Base-by-base conservation (phyloP, 64 coral and sea anemone genomes). In the Montipora capricornis region DNA sequence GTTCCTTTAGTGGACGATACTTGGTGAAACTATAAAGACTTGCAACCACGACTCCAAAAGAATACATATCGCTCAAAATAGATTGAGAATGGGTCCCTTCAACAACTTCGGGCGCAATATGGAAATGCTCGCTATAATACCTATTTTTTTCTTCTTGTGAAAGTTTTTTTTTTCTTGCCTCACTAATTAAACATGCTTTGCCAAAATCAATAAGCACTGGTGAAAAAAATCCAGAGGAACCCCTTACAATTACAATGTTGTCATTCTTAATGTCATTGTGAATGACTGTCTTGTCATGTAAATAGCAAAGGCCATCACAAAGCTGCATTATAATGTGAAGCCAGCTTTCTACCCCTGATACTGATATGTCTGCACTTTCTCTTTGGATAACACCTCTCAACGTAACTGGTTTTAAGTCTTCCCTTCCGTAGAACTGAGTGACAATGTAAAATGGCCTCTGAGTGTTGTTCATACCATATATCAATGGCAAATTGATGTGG, bases 261-360 rank as follows among this genome's bases (percentile, higher is more conserved):
- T 95, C 93, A 87, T n/a, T 78, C 76, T 91, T 95, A 44, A 95
- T 91, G 47, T 87, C 75, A 87, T 87, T 91, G 48, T 95, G 80
- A 53, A 95, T 49, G 44, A 87, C 66, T 19, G 51, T 20, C 53
- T 86, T 95, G 13, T 37, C 69, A 20, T 95, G 93, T 16, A 95
- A 47, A 59, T 91, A 90, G 20, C 66, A 55, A 68, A 90, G 19
- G 68, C 45, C 10, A 74, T 95, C 88, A 90, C 29, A 24, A 20
- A 90, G 73, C 73, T 95, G 93, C 19, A 74, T 68, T 20, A 60
- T 51, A 49, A 95, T 80, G 73, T 87, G 80, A 71, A 95, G 75
- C 88, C 88, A 95, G 60, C 91, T 46, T 52, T 87, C 82, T 19
- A 44, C 46, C 49, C 81, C 58, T 75, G 44, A 71, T 73, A 16